phyloP scores from a whole-genome alignment of 2,888 invertebrate species.

The Oithona nana region DNA sequence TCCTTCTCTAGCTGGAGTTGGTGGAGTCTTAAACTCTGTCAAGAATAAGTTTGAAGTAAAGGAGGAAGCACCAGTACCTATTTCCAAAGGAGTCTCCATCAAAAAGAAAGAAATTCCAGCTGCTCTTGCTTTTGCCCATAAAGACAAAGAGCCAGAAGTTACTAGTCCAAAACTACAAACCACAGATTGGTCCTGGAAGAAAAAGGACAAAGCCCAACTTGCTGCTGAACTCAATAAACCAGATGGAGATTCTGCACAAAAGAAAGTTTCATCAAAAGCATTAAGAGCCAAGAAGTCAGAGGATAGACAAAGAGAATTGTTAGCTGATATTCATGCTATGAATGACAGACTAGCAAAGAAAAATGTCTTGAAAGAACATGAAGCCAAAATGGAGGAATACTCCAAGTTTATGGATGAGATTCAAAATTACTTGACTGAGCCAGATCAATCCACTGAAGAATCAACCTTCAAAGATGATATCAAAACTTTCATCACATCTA shows the following conservation, averaged over 20 bases:
- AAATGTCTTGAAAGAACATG: slow-evolving; percentile 5
- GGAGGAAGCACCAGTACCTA: background rate
- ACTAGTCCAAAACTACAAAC: background rate
- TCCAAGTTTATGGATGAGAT: slow-evolving; percentile 5
- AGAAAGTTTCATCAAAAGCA: background rate
- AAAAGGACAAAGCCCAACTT: slow-evolving; percentile 1
- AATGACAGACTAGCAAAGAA: background rate
- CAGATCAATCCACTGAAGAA: background rate
- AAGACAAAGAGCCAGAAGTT: background rate
- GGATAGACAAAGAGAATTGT: background rate
- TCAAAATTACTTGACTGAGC: slow-evolving; percentile 2
- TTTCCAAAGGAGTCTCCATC: background rate
- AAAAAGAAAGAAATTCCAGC: background rate
- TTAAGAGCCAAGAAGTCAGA: background rate
- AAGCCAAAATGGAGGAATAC: slow-evolving; percentile 9
- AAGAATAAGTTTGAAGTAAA: slow-evolving; percentile 7
- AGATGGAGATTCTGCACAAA: background rate
- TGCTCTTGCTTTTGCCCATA: background rate
- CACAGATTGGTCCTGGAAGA: slow-evolving; percentile 10
- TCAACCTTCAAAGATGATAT: background rate
- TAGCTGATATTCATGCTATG: background rate
- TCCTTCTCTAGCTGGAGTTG: background rate
- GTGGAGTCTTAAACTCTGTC: background rate
- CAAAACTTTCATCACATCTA: background rate
- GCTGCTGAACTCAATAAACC: background rate